Base-by-base conservation (phyloP, 2,888 invertebrate species). In the Cephus rjabovi region DNA sequence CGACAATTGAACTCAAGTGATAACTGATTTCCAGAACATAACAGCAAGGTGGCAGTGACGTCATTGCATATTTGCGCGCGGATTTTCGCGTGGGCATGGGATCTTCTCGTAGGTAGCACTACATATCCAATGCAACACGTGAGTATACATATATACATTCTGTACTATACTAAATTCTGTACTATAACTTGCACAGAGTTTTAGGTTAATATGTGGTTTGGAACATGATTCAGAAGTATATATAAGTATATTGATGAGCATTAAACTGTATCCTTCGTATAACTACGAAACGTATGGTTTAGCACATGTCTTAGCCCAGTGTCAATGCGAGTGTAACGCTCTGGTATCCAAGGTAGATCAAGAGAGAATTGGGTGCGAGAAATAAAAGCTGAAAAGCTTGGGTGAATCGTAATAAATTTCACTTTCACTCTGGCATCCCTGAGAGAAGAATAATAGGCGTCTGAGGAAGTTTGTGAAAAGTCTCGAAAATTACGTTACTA, bases 21-120 rank as follows among this genome's bases (percentile, higher is more conserved):
- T 56, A 9, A 56, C 56, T 23, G 56, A 23, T 23, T 23, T 6
- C 2, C 23, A 23, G 23, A 56, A 56, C 9, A 23, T 23, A 56
- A 56, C 56, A 56, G 9, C 15, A 56, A 56, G 56, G 71, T 71
- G 71, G 71, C 71, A 31, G 34, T 71, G 34, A 71, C 71, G 71
- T 33, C 71, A 71, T 35, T 89, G 89, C 86, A 89, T 85, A 86
- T 88, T 87, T 89, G 88, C 85, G 86, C 87, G 79, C 85, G 88
- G 79, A 86, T 89, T 80, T 87, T 88, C 81, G 85, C 88, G 79
- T 89, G 88, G 89, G 86, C 84, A 90, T 89, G 88, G 89, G 87
- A 89, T 76, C 86, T 88, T 34, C 76, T 89, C 77, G 82, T 86
- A 84, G 87, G 87, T 87, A 89, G 87, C 84, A 80, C 84, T 76